Base-by-base conservation (phyloP, 2,888 invertebrate species). In the Smittia sp. region DNA sequence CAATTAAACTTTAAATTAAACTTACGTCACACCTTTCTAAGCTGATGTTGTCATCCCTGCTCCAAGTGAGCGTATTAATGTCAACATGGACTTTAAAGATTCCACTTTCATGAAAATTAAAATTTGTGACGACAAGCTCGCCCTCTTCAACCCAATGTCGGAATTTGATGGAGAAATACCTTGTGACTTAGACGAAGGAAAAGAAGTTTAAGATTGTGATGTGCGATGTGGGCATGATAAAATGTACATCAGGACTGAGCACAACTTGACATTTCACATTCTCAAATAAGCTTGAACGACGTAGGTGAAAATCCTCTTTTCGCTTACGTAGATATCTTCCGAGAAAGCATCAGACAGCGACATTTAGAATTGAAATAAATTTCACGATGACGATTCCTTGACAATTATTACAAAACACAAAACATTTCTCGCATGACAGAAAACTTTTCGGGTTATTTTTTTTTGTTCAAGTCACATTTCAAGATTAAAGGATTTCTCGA, bases 401-500 rank as follows among this genome's bases (percentile, higher is more conserved):
- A 67, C 67, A 67, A 67, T 67, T 67, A 67, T 67, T 67, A 67
- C 63, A 63, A 63, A 63, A 63, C 27, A 63, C 63, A 46, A 15
- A 15, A 27, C 63, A 24, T 27, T 24, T 25, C 27, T 46, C 46
- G 46, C 46, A 46, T 46, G 46, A n/a, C 46, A 46, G n/a, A 46
- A 46, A 46, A 46, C 46, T 46, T 46, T 46, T 13, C 52, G 52
- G 52, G 25, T 63, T 18, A 63, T 63, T 4, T 63, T 18, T 62
- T 63, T 63, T 63, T 63, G 63, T 63, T 63, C 20, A 18, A 63
- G 25, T 63, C 25, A 63, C 63, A 63, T 63, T 63, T 24, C 63
- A 63, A 63, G 63, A 63, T 63, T 63, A 63, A 63, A 63, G 63
- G 63, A 63, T 63, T 63, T 63, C 58, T 63, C 27, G n/a, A 63